Base-by-base conservation (phyloP, 2,888 invertebrate genomes). In the Drosophila mulleri region DNA sequence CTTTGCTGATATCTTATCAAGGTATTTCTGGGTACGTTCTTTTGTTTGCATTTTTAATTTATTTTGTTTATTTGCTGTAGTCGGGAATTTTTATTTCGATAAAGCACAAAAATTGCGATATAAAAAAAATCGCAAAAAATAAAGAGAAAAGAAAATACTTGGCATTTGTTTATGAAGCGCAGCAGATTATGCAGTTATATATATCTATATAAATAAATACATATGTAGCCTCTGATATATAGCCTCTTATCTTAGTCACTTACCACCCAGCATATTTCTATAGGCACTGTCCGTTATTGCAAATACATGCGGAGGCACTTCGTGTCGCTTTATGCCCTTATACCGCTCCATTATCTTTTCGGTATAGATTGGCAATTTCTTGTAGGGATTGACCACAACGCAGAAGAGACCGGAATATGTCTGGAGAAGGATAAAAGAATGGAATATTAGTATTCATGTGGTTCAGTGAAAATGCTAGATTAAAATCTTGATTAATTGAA, bases 341-440 rank as follows among this genome's bases (percentile, higher is more conserved):
- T 99, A 99, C 94, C 98, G 95, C 94, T 99, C 99, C 96, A 99
- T 98, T 89, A 99, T 98, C 94, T 98, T 98, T 94, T 99, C 99
- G 92, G 99, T 98, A 95, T 99, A 99, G 93, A 99, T 99, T 75
- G 99, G 99, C 93, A 99, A 95, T 94, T 97, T 97, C 94, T 98
- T 98, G 96, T 99, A 99, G 5, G 99, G 99, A 94, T 99, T 99
- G 88, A 99, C 98, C 90, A 99, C 99, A 92, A 99, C 99, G 94
- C 99, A 99, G 95, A 99, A 99, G 90, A 99, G 97, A 81, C 99
- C 99, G 82, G 99, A 99, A 94, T 99, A 99, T 88, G 99, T 99
- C 99, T 99, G 96, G 37, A 95, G 94, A 87, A 89, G 29, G 20
- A 32, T 32, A 61, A 88, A 42, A 50, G 53, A 32, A 72, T 29